Conservation (phyloP, 1,140 invertebrate genomes). For the Agrilus planipennis region DNA sequence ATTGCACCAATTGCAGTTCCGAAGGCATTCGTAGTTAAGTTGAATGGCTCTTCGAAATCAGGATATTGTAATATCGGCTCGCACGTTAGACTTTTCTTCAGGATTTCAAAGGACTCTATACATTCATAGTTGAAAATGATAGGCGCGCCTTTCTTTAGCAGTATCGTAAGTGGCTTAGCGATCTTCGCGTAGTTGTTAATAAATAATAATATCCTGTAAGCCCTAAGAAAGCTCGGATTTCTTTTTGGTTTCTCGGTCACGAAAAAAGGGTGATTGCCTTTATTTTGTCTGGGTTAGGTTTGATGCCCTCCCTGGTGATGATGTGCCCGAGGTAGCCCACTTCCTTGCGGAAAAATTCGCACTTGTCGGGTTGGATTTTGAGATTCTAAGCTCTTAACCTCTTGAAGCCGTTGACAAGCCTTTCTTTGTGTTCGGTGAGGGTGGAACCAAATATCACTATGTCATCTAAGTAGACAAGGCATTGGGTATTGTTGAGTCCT, state of each 20-base stretch:
- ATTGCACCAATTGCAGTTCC: no score
- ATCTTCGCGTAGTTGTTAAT: slow-evolving; percentile 18
- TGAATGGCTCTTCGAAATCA: neutral
- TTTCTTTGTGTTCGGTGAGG: neutral
- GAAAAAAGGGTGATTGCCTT: slow-evolving; percentile 12
- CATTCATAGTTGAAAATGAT: slow-evolving; percentile 13
- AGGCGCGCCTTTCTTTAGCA: neutral
- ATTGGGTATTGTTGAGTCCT: neutral
- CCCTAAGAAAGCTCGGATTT: slow-evolving; percentile 28
- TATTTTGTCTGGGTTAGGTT: slow-evolving; percentile 16
- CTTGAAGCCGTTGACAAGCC: neutral
- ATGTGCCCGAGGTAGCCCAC: slow-evolving; percentile 12
- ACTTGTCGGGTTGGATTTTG: slow-evolving; percentile 11
- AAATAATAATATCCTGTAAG: slow-evolving; percentile 23
- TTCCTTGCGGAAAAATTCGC: slow-evolving; percentile 12
- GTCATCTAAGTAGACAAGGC: slow-evolving; percentile 1
- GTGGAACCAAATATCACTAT: slow-evolving; percentile 2
- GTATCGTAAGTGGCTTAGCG: slow-evolving; percentile 11
- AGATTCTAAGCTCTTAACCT: slow-evolving; percentile 7
- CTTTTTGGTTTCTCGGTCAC: slow-evolving; percentile 19
- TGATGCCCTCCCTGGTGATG: slow-evolving; percentile 9
- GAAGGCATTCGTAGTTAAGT: no score
- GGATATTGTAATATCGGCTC: slow-evolving; percentile 2
- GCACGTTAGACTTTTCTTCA: neutral
- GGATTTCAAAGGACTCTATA: neutral